Evolutionary conservation across 2,113 vertebrate species (phyloP), one percentile per base, ranked within the genome.

Genomic region (Amphilophus citrinellus): DNA sequence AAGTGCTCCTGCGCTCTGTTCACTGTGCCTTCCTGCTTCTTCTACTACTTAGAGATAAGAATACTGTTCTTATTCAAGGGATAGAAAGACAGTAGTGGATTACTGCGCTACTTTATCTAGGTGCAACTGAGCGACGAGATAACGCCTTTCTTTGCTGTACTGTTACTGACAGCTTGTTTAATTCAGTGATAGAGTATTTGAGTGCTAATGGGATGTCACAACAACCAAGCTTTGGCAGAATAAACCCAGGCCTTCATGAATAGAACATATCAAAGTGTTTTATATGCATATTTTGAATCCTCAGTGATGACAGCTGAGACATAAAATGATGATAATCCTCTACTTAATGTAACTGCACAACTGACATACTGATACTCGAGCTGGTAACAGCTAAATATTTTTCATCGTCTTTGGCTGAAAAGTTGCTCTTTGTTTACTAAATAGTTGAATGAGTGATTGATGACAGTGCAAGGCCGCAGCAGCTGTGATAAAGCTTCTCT

Each of bases 21-120:
- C 77, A 82, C 79, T 39, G 84, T 86, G 61, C 85, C 85, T 93
- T 93, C 93, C 92, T 92, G 88, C 58, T 42, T 44, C 47, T 84
- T 82, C 83, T 68, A 73, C 86, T 75, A 59, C 56, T 61, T 60
- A 15, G 1, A 83, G 83, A 88, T 90, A 90, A 88, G 63, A 87
- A 75, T 35, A 79, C 24, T 27, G 17, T 77, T 87, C 50, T 32
- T 61, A 32, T 88, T 79, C 56, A 3, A 79, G 76, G 59, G 14
- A 60, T 24, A 82, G 20, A 56, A 10, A 37, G 63, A 65, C 27
- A 42, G 18, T 39, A 62, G 18, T 84, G 13, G 44, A 20, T 76
- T 42, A 13, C 76, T 53, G 44, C 68, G 10, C 20, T 83, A 32
- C n/a, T 20, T 50, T 77, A 30, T 63, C 27, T 39, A 56, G 68